Base-by-base conservation (phyloP, 2,888 invertebrate species). In the Synergus japonicus region DNA sequence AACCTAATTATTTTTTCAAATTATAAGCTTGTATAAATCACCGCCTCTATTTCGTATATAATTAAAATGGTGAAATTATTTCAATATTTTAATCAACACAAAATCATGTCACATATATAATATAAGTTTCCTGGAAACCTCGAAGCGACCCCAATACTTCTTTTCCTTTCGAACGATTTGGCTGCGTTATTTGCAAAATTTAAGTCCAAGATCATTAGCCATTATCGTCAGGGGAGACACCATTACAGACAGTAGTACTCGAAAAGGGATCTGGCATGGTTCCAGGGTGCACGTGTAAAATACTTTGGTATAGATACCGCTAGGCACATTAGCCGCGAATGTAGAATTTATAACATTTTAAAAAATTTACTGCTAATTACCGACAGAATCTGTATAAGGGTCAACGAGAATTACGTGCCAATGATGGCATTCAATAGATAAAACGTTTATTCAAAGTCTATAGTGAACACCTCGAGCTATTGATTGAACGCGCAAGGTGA, bases 361-460 rank as follows among this genome's bases (percentile, higher is more conserved):
- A 54, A 54, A 54, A 73, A 73, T 54, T 73, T 73, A 73, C 73
- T 73, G 73, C 73, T 73, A 73, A 73, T 73, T 73, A 54, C 73
- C 54, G 46, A 49, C 29, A 49, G 49, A 69, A 46, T 15, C 49
- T 73, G 73, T 54, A 54, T 49, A 41, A 8, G 37, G 29, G 69
- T 46, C 15, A 22, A 67, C 22, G 29, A 29, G 18, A 69, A 67
- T 67, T 44, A 67, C 15, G 46, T 22, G 67, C 8, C 3, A 69
- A 29, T n/a, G 49, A 69, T 22, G 46, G 15, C n/a, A 46, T 69
- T 67, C 67, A 22, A 67, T 69, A 46, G 69, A 69, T 69, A 46
- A 49, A 49, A 22, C 41, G 7, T 37, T 49, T 64, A 49, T 22
- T 29, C 18, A 44, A 69, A 69, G 7, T 7, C 13, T 22, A 8